Evolutionary conservation across 2,797 vertebrate species (phyloP).

Genomic region (Tinamus major): DNA sequence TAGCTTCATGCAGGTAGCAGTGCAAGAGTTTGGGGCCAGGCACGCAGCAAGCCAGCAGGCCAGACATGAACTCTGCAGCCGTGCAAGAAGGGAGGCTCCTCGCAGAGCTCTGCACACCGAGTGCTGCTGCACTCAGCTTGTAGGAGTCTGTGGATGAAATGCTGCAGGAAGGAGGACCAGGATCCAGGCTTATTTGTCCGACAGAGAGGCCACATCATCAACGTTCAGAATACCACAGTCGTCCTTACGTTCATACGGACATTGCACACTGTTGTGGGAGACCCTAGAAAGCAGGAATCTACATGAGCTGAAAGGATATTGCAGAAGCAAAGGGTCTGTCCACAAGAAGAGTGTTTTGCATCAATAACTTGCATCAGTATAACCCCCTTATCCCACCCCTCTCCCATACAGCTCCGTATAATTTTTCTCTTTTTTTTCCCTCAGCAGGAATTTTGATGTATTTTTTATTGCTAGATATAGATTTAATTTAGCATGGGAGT

Average conservation of each 20-base stretch:
- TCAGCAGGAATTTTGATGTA: not conserved
- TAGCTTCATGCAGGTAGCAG: accelerated
- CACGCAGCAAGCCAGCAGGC: not conserved
- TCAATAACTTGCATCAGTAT: not conserved
- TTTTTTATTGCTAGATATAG: not conserved
- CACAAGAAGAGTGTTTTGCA: not conserved
- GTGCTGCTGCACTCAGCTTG: not conserved
- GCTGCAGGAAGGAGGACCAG: not conserved
- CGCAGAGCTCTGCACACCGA: not conserved
- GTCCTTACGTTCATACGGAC: not conserved
- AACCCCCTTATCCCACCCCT: not conserved
- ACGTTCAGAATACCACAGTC: not conserved
- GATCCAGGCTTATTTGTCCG: not conserved
- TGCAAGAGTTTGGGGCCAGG: not conserved
- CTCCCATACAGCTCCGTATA: not conserved
- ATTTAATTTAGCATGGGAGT: slow-evolving; percentile 14
- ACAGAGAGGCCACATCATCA: not conserved
- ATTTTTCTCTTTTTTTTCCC: not conserved
- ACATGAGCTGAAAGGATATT: not conserved
- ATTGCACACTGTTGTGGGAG: not conserved
- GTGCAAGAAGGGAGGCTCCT: not conserved
- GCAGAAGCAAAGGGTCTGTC: not conserved
- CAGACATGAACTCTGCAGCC: not conserved
- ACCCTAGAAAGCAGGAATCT: not conserved
- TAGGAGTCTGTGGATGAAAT: not conserved